Percentiles rank a stretch among this genome's conserved stretches.
Conservation (phyloP, 2,113 vertebrate species). For the Trochalopteron elliotii region DNA sequence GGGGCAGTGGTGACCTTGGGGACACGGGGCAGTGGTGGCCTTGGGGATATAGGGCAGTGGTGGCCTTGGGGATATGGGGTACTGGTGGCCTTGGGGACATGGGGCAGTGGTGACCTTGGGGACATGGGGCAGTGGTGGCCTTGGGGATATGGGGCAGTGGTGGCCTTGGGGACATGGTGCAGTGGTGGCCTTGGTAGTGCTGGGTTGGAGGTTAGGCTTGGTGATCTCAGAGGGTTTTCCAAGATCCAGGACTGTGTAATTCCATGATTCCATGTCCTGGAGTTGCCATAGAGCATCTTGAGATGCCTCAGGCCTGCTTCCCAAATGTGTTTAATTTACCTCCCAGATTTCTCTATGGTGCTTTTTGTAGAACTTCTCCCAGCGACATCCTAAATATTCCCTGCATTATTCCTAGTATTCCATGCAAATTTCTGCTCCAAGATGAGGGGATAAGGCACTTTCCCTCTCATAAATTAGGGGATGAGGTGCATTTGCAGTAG, state of each 20-base stretch:
- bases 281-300: neutral
- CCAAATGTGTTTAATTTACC: fast-evolving
- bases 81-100: neutral
- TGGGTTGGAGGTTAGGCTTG: neutral
- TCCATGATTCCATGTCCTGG: neutral
- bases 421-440: neutral
- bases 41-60: too few species aligned
- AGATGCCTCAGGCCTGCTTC: neutral
- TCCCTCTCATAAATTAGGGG: neutral
- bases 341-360: fast-evolving
- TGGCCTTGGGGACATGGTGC: neutral
- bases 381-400: fast-evolving
- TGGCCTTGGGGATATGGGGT: too few species aligned
- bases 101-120: neutral
- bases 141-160: fast-evolving
- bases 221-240: neutral
- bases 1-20: too few species aligned
- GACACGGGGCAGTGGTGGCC: too few species aligned
- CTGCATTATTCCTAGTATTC: fast-evolving
- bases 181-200: fast-evolving
- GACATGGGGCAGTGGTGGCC: neutral
- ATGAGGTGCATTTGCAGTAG: neutral
- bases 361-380: neutral
- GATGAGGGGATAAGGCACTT: neutral
- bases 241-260: neutral